These are phyloP conservation scores for Dromius quadrimaculatus DNA, from an alignment of 2,888 invertebrate species.

Conservation along the genomic window DNA sequence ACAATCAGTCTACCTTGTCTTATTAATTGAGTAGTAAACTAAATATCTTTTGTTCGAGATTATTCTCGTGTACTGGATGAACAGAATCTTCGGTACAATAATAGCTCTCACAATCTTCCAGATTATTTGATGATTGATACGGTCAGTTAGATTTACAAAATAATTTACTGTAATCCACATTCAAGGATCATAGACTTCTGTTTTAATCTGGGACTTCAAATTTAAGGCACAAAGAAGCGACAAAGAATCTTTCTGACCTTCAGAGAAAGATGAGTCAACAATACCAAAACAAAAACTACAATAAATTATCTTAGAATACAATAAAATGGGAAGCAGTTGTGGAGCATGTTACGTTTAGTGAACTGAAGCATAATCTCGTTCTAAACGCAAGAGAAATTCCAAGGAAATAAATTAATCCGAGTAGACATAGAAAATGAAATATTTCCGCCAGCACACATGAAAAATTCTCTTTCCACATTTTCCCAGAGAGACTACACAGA, in stretches of 20 bases:
- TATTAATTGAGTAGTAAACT: slow-evolving; percentile 21
- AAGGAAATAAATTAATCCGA: slow-evolving; percentile 45
- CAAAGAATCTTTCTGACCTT: background rate
- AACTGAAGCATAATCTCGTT: slow-evolving; percentile 44
- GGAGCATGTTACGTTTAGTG: slow-evolving; percentile 25
- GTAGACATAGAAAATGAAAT: slow-evolving; percentile 41
- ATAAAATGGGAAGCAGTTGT: slow-evolving; percentile 26
- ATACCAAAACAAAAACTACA: slow-evolving; percentile 19
- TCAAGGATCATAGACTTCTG: too few relatives aligned
- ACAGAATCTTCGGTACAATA: too few relatives aligned
- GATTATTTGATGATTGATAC: too few relatives aligned
- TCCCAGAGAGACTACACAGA: slow-evolving; percentile 15
- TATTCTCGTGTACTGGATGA: too few relatives aligned
- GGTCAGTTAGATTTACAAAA: too few relatives aligned
- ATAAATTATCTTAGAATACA: slow-evolving; percentile 23
- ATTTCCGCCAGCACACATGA: slow-evolving; percentile 39
- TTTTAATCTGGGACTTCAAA: too few relatives aligned
- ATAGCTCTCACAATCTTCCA: too few relatives aligned
- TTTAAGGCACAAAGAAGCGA: too few relatives aligned
- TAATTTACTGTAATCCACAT: too few relatives aligned
- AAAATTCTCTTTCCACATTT: slow-evolving; percentile 42
- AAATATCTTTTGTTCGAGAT: slow-evolving; percentile 2
- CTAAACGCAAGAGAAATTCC: slow-evolving; percentile 30
- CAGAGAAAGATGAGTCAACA: background rate
- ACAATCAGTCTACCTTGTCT: background rate